These are phyloP conservation scores for Belgica antarctica DNA, from an alignment of 2,888 invertebrate species.

Conservation along the genomic window DNA sequence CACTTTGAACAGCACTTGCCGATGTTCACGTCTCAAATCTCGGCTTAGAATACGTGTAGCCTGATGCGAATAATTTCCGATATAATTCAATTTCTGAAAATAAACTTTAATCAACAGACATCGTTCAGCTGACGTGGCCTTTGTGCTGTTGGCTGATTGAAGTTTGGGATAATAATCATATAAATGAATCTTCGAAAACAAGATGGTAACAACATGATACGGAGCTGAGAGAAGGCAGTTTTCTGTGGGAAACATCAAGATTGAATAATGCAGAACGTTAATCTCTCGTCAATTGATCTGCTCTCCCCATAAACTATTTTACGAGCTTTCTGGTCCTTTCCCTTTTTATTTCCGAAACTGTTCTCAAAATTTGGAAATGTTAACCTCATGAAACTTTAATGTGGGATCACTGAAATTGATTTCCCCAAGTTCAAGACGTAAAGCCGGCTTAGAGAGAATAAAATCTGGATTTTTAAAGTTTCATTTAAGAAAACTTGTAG, in stretches of 20 bases:
- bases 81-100: conserved; percentile 34
- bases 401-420: no score
- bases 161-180: neutral
- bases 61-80: conserved; percentile 14
- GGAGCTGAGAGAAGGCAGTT: neutral
- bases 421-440: no score
- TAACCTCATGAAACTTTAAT: no score
- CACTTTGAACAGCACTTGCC: no score
- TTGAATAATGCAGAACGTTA: conserved; percentile 33
- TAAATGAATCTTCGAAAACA: conserved; percentile 19
- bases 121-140: neutral
- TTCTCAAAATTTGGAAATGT: no score
- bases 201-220: neutral
- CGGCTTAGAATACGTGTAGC: no score
- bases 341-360: no score
- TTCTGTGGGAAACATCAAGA: conserved; percentile 1
- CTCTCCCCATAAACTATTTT: conserved; percentile 21
- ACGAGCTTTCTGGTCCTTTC: conserved; percentile 19
- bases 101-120: conserved; percentile 27
- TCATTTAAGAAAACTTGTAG: no score
- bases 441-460: no score
- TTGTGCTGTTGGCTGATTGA: neutral
- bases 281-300: conserved; percentile 31
- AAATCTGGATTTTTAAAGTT: no score
- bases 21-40: no score